A percentile compares a stretch with the other conserved stretches of the same genome.
Evolutionary conservation across 2,888 invertebrate genomes (phyloP).

Genomic region (Yponomeuta sedellus): DNA sequence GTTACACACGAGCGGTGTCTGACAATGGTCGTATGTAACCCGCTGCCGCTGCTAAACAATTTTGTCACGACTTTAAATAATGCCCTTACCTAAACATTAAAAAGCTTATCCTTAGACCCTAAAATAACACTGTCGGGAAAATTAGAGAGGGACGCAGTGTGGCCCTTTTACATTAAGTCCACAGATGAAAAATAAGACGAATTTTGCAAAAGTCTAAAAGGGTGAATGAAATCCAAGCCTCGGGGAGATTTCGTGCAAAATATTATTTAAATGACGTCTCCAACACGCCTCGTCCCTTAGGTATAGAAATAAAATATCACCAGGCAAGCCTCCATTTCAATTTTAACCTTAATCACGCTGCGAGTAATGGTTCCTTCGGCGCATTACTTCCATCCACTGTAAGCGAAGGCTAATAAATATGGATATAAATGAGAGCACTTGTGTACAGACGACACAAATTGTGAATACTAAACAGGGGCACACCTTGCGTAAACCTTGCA

Average conservation of each 20-base stretch:
- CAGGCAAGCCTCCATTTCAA: constrained; percentile 33
- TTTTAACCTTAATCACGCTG: constrained; percentile 39
- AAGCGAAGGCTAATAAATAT: constrained; percentile 43
- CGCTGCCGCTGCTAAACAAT: constrained; percentile 4
- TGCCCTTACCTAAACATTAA: constrained; percentile 23
- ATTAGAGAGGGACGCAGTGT: constrained; percentile 25
- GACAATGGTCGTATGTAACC: not conserved
- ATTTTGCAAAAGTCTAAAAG: constrained; percentile 26
- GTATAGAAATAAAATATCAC: constrained; percentile 44
- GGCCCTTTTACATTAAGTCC: constrained; percentile 24
- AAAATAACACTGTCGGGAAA: constrained; percentile 25
- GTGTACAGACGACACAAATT: constrained; percentile 27
- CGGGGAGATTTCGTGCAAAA: constrained; percentile 40
- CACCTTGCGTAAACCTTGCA: too few species aligned
- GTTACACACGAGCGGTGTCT: not conserved
- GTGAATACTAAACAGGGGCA: constrained; percentile 25
- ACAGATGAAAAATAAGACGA: constrained; percentile 26
- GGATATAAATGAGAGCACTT: constrained; percentile 38
- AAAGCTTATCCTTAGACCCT: constrained; percentile 23
- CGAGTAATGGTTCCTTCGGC: constrained; percentile 39
- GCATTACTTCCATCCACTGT: constrained; percentile 28
- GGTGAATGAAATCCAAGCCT: constrained; percentile 36
- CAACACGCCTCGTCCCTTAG: constrained; percentile 28
- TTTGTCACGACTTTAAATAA: constrained; percentile 11
- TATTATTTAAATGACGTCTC: constrained; percentile 51